Conservation (phyloP, 2,888 invertebrate genomes). For the Sarcophaga variegata region DNA sequence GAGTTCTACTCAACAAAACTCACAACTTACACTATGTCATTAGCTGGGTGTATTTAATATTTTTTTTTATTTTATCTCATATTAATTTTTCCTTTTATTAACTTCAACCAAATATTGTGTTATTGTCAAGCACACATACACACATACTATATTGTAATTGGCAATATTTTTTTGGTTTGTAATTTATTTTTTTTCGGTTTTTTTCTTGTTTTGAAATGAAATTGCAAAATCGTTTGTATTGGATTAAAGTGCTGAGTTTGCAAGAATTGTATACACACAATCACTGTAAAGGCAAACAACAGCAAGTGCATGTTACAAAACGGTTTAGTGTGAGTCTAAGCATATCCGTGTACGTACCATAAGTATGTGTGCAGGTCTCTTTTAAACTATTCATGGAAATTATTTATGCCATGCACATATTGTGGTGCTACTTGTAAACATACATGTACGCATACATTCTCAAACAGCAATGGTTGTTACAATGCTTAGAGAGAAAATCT, state of each 20-base stretch:
- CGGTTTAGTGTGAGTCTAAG: slow-evolving; percentile 1
- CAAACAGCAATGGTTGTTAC: background rate
- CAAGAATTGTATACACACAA: slow-evolving; percentile 53
- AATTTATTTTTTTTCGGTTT: no score
- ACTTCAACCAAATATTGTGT: no score
- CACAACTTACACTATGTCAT: no score
- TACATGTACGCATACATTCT: slow-evolving; percentile 7
- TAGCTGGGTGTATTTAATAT: no score
- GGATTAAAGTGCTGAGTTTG: slow-evolving; percentile 22
- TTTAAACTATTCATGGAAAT: slow-evolving; percentile 34
- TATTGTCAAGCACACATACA: no score
- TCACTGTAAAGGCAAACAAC: slow-evolving; percentile 47
- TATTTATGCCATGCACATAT: slow-evolving; percentile 15
- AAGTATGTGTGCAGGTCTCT: background rate
- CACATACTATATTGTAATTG: no score
- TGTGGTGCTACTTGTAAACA: slow-evolving; percentile 1
- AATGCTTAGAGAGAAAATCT: background rate
- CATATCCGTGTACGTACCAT: background rate
- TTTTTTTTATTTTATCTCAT: no score
- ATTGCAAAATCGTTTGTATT: slow-evolving; percentile 3
- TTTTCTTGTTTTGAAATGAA: no score
- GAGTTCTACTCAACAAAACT: no score
- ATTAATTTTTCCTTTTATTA: no score
- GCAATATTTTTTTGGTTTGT: no score
- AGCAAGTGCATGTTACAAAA: slow-evolving; percentile 50